Conservation (phyloP, 2,888 invertebrate species). For the Acleris sparsana region DNA sequence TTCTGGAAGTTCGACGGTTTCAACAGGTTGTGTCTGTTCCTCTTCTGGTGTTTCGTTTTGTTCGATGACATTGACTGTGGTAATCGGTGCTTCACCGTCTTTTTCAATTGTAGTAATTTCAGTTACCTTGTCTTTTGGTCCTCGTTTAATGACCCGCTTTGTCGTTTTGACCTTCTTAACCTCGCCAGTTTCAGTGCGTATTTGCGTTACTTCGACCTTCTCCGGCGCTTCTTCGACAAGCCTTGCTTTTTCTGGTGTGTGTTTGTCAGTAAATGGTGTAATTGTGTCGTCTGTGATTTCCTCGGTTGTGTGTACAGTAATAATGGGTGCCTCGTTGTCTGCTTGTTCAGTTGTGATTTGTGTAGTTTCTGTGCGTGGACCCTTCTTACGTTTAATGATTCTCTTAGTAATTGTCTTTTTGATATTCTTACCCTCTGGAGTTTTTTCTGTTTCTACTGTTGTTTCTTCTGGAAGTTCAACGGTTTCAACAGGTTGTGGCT, state of each 20-base stretch:
- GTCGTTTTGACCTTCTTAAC: too few species aligned
- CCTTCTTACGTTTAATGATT: constrained; percentile 65
- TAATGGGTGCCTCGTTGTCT: constrained; percentile 52
- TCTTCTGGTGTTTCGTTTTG: too few species aligned
- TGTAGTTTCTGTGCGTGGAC: constrained; percentile 51
- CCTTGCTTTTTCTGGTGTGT: background rate
- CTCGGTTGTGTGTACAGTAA: constrained; percentile 8
- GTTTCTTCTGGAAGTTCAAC: constrained; percentile 60
- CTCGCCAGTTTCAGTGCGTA: too few species aligned
- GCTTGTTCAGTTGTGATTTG: constrained; percentile 41
- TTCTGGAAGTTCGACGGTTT: constrained; percentile 37
- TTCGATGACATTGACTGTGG: too few species aligned
- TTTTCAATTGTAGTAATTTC: constrained; percentile 50
- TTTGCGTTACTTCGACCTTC: too few species aligned
- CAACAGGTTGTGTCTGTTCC: too few species aligned
- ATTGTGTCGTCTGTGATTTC: too few species aligned
- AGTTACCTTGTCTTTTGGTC: constrained; percentile 54
- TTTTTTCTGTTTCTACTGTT: constrained; percentile 45
- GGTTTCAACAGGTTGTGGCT: constrained; percentile 33
- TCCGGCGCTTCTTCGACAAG: constrained; percentile 47
- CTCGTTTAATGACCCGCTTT: constrained; percentile 15
- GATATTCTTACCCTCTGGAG: constrained; percentile 52
- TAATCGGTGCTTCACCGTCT: too few species aligned
- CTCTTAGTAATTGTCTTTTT: constrained; percentile 60
- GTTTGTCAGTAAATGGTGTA: too few species aligned